phyloP scores from a whole-genome alignment of 2,797 vertebrate genomes.

The Artibeus lituratus region DNA sequence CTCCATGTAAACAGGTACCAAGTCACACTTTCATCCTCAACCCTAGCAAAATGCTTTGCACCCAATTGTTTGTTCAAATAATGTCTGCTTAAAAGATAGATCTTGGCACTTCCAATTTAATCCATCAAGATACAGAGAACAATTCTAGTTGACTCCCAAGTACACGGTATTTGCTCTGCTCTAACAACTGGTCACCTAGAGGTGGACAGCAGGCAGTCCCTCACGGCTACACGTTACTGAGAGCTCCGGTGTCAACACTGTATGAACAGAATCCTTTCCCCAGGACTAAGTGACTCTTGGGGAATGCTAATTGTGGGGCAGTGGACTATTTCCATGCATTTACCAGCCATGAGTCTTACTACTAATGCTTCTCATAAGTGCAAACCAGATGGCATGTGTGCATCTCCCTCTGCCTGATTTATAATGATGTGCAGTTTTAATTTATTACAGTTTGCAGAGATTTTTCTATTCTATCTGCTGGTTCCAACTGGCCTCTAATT shows the following conservation, averaged over 20 bases:
- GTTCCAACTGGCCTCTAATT: not conserved
- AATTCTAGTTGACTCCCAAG: not conserved
- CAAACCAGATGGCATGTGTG: not conserved
- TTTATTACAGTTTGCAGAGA: slow-evolving; percentile 5
- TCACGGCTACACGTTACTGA: not conserved
- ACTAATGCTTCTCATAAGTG: slow-evolving; percentile 5
- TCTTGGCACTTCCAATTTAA: not conserved
- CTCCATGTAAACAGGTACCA: not conserved
- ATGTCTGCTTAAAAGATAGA: not conserved
- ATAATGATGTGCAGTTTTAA: not conserved
- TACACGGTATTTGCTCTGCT: not conserved
- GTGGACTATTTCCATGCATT: not conserved
- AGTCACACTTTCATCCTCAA: not conserved
- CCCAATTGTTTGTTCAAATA: not conserved
- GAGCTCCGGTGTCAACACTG: not conserved
- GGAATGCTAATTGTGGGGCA: not conserved
- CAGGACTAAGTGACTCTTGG: not conserved
- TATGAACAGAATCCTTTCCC: not conserved
- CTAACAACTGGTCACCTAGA: not conserved
- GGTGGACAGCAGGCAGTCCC: not conserved
- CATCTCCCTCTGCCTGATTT: not conserved
- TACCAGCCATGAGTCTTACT: not conserved
- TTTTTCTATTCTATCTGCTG: not conserved
- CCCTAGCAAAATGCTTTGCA: not conserved
- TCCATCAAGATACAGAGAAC: not conserved